phyloP scores from a whole-genome alignment of 2,113 vertebrate species.

The Paracanthobrama guichenoti region DNA sequence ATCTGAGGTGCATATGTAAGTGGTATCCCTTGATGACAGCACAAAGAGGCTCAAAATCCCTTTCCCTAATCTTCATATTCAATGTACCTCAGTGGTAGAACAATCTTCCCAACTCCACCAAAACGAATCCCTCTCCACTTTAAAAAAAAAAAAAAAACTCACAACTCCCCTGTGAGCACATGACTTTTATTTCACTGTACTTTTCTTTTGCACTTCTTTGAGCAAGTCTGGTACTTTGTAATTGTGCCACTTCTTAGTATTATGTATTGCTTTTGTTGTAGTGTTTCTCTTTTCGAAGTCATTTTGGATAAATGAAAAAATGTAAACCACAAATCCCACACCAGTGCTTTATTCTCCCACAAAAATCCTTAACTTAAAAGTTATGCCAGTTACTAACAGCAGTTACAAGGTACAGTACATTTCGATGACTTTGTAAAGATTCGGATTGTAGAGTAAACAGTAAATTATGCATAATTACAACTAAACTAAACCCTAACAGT shows the following conservation, averaged over 20 bases:
- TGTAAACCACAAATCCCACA: background rate
- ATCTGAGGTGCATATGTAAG: background rate
- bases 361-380: background rate
- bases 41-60: background rate
- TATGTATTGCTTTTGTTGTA: conserved; percentile 1
- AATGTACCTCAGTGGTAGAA: background rate
- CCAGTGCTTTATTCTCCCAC: background rate
- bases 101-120: background rate
- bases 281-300: background rate
- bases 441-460: background rate
- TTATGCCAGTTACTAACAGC: background rate
- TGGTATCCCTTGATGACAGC: background rate
- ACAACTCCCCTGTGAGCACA: background rate
- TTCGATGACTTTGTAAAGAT: background rate
- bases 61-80: background rate
- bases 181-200: background rate
- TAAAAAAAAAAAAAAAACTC: background rate
- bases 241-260: background rate
- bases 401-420: background rate
- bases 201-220: background rate
- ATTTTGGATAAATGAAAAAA: background rate
- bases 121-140: background rate
- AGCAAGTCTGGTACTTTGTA: background rate
- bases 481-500: no score
- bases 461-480: no score